phyloP scores from a whole-genome alignment of 2,888 invertebrate species.

The Pemphredon lugubris region DNA sequence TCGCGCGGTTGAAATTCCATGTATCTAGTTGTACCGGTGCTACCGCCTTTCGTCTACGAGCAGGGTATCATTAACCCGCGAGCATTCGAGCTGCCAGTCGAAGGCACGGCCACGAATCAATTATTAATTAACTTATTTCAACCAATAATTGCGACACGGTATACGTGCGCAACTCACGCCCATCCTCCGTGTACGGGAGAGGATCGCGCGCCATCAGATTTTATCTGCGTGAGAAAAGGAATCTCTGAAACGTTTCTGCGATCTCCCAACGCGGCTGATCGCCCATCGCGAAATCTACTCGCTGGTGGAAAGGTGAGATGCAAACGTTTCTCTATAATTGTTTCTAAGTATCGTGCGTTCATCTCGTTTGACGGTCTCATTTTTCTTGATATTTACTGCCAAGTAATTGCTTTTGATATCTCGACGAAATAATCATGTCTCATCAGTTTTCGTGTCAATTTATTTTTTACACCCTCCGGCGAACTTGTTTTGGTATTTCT shows the following conservation, averaged over 20 bases:
- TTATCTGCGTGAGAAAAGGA: constrained; percentile 60
- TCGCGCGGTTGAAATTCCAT: constrained; percentile 20
- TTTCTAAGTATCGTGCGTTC: not conserved
- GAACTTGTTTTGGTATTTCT: too few species aligned
- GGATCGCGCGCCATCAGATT: constrained; percentile 46
- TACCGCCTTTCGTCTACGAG: constrained; percentile 24
- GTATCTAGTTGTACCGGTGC: not conserved
- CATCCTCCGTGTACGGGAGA: constrained; percentile 6
- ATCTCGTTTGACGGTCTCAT: not conserved
- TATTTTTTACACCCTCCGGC: too few species aligned
- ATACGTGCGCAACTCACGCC: constrained; percentile 5
- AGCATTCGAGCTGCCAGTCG: constrained; percentile 11
- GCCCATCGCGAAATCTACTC: constrained; percentile 19
- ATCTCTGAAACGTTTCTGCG: constrained; percentile 37
- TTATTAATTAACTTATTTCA: constrained; percentile 63
- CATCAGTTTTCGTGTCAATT: too few species aligned
- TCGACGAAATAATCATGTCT: too few species aligned
- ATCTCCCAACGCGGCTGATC: constrained; percentile 24
- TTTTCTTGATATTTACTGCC: not conserved
- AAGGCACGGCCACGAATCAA: constrained; percentile 26
- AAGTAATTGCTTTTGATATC: too few species aligned
- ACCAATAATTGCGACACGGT: constrained; percentile 52
- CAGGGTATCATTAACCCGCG: constrained; percentile 33
- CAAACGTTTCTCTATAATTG: constrained; percentile 7
- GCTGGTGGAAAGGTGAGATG: constrained; percentile 23